Evolutionary conservation across 2,888 invertebrate species (phyloP).

Genomic region (Drosophila borealis): DNA sequence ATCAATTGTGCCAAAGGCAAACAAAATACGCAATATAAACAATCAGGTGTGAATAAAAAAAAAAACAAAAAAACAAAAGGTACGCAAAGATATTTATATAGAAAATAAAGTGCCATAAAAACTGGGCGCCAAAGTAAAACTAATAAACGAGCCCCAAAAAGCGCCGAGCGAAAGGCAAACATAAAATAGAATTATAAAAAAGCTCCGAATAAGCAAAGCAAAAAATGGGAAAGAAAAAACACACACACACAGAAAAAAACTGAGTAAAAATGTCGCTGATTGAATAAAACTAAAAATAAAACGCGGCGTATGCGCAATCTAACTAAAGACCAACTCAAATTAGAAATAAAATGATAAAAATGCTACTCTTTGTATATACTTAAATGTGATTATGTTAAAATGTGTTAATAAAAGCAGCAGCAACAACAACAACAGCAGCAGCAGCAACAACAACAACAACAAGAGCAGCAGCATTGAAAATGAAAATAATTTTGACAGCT

Average conservation of each 20-base stretch:
- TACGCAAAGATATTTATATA: background rate
- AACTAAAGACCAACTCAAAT: conserved; percentile 37
- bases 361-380: conserved; percentile 33
- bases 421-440: conserved; percentile 9
- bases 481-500: conserved; percentile 75
- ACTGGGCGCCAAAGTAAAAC: conserved; percentile 45
- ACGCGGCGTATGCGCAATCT: conserved; percentile 72
- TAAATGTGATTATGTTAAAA: conserved; percentile 57
- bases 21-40: conserved; percentile 51
- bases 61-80: conserved; percentile 13
- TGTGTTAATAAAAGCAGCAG: conserved; percentile 41
- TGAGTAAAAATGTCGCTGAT: conserved; percentile 75
- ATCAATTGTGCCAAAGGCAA: conserved; percentile 23
- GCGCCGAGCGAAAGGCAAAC: conserved; percentile 42
- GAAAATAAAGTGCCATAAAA: conserved; percentile 29
- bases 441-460: conserved; percentile 41
- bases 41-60: conserved; percentile 52
- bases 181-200: conserved; percentile 52
- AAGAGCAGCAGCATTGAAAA: conserved; percentile 34
- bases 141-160: conserved; percentile 33
- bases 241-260: conserved; percentile 24
- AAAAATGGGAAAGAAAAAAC: conserved; percentile 29
- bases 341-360: conserved; percentile 16
- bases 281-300: conserved; percentile 80
- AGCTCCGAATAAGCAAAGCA: conserved; percentile 16